These are phyloP conservation scores for Hippocampus guttulatus DNA, from an alignment of 2,113 vertebrate genomes.

Conservation along the genomic window DNA sequence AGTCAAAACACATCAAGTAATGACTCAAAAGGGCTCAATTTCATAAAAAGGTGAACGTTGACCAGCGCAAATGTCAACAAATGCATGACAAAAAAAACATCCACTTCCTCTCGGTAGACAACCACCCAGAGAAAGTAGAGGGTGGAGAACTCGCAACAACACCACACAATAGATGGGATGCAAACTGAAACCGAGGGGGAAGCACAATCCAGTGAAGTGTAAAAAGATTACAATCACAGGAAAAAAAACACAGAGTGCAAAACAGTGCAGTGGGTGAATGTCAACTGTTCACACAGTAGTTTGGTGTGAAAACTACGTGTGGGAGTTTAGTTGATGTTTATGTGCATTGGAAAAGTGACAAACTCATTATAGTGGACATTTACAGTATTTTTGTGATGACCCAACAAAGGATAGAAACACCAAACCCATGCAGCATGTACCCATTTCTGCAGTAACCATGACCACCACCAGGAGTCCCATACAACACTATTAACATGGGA, in stretches of 20 bases:
- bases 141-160: conserved; percentile 30
- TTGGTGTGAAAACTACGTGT: conserved; percentile 34
- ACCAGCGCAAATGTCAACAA: conserved; percentile 48
- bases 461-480: conserved; percentile 76
- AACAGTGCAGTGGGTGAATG: conserved; percentile 58
- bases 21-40: neutral
- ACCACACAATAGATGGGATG: conserved; percentile 52
- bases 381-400: conserved; percentile 52
- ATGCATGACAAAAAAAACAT: conserved; percentile 34
- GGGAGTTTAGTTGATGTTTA: conserved; percentile 17
- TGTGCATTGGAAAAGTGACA: conserved; percentile 38
- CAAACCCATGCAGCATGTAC: conserved; percentile 81
- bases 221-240: conserved; percentile 40
- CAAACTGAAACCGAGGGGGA: conserved; percentile 14
- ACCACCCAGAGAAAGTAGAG: conserved; percentile 25
- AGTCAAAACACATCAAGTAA: neutral
- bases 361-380: conserved; percentile 44
- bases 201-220: conserved; percentile 58
- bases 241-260: neutral
- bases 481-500: conserved; percentile 74
- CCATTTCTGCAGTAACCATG: conserved; percentile 75
- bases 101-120: conserved; percentile 27
- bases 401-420: conserved; percentile 36
- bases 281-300: conserved; percentile 7
- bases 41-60: neutral